Percentiles rank a stretch among this genome's conserved stretches.
These are phyloP conservation scores for Limnothrissa miodon DNA, from an alignment of 2,113 vertebrate species.

Conservation along the genomic window DNA sequence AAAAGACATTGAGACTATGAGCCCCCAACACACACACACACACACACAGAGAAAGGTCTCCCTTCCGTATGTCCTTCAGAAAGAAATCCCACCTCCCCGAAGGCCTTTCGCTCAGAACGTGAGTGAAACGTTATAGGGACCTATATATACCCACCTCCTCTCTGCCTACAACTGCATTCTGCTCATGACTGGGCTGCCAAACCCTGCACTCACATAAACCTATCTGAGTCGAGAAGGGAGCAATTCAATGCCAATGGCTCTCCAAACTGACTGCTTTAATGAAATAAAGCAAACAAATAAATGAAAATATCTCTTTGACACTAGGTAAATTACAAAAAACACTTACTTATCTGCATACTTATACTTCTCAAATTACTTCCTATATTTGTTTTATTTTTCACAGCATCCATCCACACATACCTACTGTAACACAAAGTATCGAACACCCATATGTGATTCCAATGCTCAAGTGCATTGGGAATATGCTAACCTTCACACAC, in stretches of 20 bases:
- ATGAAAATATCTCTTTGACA: too few relatives aligned
- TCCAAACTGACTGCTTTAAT: not conserved
- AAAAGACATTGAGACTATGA: not conserved
- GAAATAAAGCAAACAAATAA: not conserved
- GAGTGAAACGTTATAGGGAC: conserved; percentile 52
- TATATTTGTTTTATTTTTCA: not conserved
- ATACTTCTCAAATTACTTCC: too few relatives aligned
- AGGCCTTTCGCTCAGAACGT: conserved; percentile 42
- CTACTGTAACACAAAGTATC: not conserved
- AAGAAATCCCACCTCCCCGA: conserved; percentile 35
- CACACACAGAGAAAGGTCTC: conserved; percentile 47
- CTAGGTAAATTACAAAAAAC: too few relatives aligned
- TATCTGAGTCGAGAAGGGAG: not conserved
- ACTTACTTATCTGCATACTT: too few relatives aligned
- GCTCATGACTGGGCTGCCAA: conserved; percentile 44
- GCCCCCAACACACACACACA: not conserved
- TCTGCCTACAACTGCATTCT: conserved; percentile 60
- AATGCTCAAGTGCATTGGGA: not conserved
- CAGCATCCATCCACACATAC: not conserved
- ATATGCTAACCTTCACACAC: not conserved
- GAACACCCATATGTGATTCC: not conserved
- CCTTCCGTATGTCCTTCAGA: conserved; percentile 38
- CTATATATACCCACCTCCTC: conserved; percentile 57
- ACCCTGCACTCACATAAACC: not conserved
- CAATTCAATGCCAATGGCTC: not conserved